Evolutionary conservation across 2,888 invertebrate genomes (phyloP).

Genomic region (Acleris holmiana): DNA sequence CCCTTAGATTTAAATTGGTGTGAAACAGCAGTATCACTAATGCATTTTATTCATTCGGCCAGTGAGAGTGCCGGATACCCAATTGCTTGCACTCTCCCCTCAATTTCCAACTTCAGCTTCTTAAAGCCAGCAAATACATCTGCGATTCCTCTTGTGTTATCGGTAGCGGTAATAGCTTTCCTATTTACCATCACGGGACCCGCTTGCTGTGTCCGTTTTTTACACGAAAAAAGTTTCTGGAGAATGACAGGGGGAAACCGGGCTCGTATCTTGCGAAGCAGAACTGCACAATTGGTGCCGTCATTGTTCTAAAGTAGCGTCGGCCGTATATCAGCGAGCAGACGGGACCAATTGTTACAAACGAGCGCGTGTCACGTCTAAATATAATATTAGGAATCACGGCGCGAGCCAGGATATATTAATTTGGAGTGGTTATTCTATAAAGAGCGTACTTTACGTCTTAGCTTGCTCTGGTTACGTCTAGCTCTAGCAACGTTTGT

Average conservation of each 20-base stretch:
- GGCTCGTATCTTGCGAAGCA: constrained; percentile 54
- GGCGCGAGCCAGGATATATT: constrained; percentile 85
- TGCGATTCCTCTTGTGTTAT: too few species aligned
- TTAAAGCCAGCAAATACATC: too few species aligned
- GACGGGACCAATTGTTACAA: constrained; percentile 83
- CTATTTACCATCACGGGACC: too few species aligned
- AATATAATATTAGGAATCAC: constrained; percentile 85
- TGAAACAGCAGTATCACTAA: too few species aligned
- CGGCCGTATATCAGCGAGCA: constrained; percentile 81
- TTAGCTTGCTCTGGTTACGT: constrained; percentile 48
- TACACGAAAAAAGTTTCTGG: too few species aligned
- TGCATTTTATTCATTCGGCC: too few species aligned
- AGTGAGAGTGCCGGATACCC: too few species aligned
- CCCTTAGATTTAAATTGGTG: too few species aligned
- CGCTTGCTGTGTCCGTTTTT: too few species aligned
- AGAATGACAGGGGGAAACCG: constrained; percentile 45
- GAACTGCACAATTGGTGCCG: constrained; percentile 81
- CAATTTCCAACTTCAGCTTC: too few species aligned
- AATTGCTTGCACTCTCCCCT: too few species aligned
- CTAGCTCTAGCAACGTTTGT: constrained; percentile 7
- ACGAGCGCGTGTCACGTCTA: constrained; percentile 84
- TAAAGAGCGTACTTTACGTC: constrained; percentile 63
- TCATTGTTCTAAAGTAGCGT: constrained; percentile 84
- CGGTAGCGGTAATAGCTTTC: too few species aligned
- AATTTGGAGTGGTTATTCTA: constrained; percentile 78